Percentiles rank a stretch among this genome's conserved stretches.
Evolutionary conservation across 2,888 invertebrate genomes (phyloP).

Genomic region (Auanema sp.): DNA sequence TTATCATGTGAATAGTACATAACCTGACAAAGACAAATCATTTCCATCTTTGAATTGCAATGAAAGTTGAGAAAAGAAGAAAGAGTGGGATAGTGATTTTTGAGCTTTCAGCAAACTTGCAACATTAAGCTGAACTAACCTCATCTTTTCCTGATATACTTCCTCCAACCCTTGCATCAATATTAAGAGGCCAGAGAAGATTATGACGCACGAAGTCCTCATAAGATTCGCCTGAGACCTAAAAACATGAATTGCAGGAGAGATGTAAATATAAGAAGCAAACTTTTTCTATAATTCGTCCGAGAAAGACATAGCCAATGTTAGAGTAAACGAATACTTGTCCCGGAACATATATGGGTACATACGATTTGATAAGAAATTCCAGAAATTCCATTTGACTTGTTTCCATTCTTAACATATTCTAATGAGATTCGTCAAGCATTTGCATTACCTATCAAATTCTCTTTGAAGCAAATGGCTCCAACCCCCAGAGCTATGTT

Average conservation of each 20-base stretch:
- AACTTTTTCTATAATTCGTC: conserved; percentile 41
- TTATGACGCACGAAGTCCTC: conserved; percentile 29
- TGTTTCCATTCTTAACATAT: conserved; percentile 25
- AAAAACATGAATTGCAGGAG: conserved; percentile 11
- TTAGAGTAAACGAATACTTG: conserved; percentile 42
- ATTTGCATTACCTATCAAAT: conserved; percentile 28
- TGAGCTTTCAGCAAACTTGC: background rate
- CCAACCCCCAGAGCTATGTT: conserved; percentile 45
- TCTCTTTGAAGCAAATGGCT: conserved; percentile 40
- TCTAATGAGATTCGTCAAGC: background rate
- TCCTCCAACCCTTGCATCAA: conserved; percentile 34
- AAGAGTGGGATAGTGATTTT: background rate
- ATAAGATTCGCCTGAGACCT: conserved; percentile 32
- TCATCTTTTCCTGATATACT: conserved; percentile 14
- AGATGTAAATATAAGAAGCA: conserved; percentile 2
- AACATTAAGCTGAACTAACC: conserved; percentile 7
- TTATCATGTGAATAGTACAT: conserved; percentile 53
- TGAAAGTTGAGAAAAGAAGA: background rate
- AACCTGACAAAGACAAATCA: conserved; percentile 22
- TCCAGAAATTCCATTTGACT: conserved; percentile 39
- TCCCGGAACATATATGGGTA: conserved; percentile 29
- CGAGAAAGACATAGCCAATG: conserved; percentile 46
- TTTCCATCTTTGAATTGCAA: background rate
- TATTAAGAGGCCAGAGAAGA: conserved; percentile 29
- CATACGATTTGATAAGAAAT: conserved; percentile 25